phyloP scores from a whole-genome alignment of 1,140 invertebrate species.

The Pogonomyrmex californicus region DNA sequence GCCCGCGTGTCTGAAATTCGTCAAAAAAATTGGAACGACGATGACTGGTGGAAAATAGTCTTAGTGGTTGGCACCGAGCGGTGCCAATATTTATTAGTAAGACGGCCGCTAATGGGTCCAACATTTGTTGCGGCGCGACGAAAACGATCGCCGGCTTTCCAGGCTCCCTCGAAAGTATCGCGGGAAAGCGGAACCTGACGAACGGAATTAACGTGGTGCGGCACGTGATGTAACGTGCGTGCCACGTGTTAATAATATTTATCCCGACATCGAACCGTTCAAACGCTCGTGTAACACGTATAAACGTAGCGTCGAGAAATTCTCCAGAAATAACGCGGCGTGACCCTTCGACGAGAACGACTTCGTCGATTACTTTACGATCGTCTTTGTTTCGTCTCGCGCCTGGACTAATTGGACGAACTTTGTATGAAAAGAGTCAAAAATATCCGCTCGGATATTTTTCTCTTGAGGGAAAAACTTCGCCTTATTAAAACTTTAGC shows the following conservation, averaged over 20 bases:
- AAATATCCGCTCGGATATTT: not conserved
- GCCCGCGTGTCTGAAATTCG: not conserved
- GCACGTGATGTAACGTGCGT: slow-evolving; percentile 32
- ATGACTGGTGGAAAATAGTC: slow-evolving; percentile 32
- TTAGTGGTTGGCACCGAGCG: slow-evolving; percentile 26
- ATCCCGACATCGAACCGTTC: slow-evolving; percentile 37
- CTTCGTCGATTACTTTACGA: slow-evolving; percentile 47
- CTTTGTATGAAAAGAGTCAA: not conserved
- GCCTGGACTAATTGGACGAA: slow-evolving; percentile 3
- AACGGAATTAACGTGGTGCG: slow-evolving; percentile 3
- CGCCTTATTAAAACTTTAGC: not conserved
- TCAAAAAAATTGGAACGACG: slow-evolving; percentile 16
- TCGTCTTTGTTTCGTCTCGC: slow-evolving; percentile 43
- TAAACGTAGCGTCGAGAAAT: slow-evolving; percentile 49
- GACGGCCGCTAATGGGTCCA: slow-evolving; percentile 40
- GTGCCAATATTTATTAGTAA: slow-evolving; percentile 51
- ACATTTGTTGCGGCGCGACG: slow-evolving; percentile 38
- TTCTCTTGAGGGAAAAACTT: not conserved
- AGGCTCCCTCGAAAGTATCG: slow-evolving; percentile 1
- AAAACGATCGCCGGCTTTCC: slow-evolving; percentile 1
- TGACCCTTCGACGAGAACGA: slow-evolving; percentile 33
- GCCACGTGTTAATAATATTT: slow-evolving; percentile 66
- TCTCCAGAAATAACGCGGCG: slow-evolving; percentile 62
- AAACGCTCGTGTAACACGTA: slow-evolving; percentile 33
- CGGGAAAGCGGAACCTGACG: slow-evolving; percentile 15